Evolutionary conservation across 2,797 vertebrate species (phyloP), one percentile per base, ranked within the genome.

Genomic region (Zenarchopterus dispar): DNA sequence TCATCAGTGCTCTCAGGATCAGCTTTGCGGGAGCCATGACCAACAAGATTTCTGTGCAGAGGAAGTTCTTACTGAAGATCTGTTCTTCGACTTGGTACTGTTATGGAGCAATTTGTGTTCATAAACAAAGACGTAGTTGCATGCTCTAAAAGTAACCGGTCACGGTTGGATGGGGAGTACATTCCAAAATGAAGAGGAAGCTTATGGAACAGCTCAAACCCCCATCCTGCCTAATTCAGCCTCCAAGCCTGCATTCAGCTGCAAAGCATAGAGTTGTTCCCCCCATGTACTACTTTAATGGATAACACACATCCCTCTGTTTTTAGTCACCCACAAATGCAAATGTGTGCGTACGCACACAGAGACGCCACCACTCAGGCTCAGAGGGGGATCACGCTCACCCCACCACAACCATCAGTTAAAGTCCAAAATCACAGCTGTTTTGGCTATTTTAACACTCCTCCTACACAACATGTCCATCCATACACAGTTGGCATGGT

Each of bases 391-490:
- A 69, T 69, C 70, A 64, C 77, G 84, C 76, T 76, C 69, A 51
- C 75, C 68, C 77, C 61, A 70, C 80, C 69, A 28, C 76, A 80
- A 19, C 63, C 70, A 70, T 83, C 63, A 56, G 49, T 74, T 74
- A 48, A 45, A 47, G 33, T 77, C 45, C 48, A 63, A 23, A 71
- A 69, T 58, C 78, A 53, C 84, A 85, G 80, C 87, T 85, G 85
- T 77, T 89, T 84, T 47, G 77, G 43, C 68, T 74, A 77, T 82
- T 88, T 70, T 75, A 84, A 80, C 78, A 39, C 67, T 56, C 62
- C 42, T 48, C 56, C 22, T 55, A 62, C 68, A 33, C 48, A n/a
- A 6, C 63, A 78, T 41, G 54, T 49, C 18, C 63, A 39, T 24
- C 15, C 59, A 65, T 52, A 65, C 55, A 75, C 75, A 82, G 77